phyloP scores from a whole-genome alignment of 1,140 invertebrate genomes.

The Hetaerina americana region DNA sequence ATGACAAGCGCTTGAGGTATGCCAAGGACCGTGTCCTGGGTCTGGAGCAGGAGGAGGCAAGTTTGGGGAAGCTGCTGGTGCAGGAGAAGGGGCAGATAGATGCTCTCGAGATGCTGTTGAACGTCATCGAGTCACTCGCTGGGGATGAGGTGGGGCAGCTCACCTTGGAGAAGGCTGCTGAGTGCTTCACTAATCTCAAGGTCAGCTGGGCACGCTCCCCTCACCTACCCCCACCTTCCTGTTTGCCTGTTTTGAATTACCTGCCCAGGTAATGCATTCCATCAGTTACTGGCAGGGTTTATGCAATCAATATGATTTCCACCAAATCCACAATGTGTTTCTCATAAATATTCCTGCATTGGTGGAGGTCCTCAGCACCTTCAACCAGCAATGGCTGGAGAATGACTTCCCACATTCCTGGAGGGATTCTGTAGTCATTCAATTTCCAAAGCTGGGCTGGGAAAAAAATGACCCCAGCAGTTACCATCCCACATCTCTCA shows the following conservation, averaged over 20 bases:
- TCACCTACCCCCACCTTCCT: too few relatives aligned
- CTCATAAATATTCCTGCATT: too few relatives aligned
- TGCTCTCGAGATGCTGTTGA: slow-evolving; percentile 55
- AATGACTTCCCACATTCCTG: too few relatives aligned
- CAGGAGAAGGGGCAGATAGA: slow-evolving; percentile 62
- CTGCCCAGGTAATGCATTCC: too few relatives aligned
- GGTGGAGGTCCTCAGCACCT: too few relatives aligned
- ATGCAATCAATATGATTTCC: too few relatives aligned
- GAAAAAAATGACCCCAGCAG: not conserved
- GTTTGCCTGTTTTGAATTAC: too few relatives aligned
- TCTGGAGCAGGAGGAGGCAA: slow-evolving; percentile 64
- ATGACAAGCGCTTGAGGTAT: slow-evolving; percentile 63
- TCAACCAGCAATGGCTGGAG: too few relatives aligned
- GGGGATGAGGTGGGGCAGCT: slow-evolving; percentile 35
- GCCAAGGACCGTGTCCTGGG: slow-evolving; percentile 63
- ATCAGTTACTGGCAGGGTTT: not conserved
- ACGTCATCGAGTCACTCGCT: slow-evolving; percentile 42
- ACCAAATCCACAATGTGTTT: too few relatives aligned
- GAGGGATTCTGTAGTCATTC: too few relatives aligned
- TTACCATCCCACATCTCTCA: not conserved
- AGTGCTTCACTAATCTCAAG: slow-evolving; percentile 61
- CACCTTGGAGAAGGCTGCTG: slow-evolving; percentile 55
- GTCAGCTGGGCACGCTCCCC: too few relatives aligned
- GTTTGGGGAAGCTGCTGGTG: slow-evolving; percentile 50
- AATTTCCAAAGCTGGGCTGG: too few relatives aligned